Base-by-base conservation (phyloP, 2,797 vertebrate species). In the Rhabdomys pumilio region DNA sequence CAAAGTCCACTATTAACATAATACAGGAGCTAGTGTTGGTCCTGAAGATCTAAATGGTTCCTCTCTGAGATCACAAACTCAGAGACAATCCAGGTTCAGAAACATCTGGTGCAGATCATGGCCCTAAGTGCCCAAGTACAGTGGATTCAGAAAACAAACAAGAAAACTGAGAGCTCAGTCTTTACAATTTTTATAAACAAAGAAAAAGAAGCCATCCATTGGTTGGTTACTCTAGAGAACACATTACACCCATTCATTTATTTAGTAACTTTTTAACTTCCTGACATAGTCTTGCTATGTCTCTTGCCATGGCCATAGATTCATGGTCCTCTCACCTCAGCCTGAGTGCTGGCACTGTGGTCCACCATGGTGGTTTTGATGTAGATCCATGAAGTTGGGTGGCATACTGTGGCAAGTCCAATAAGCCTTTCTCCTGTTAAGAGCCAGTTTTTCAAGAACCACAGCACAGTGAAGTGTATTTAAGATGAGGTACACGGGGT, bases 381-480 rank as follows among this genome's bases (percentile, higher is more conserved):
- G n/a, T 14, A 90, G 72, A 65, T 57, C 38, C 2, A 12, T 65
- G 89, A 86, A n/a, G 41, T 50, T 65, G 20, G 29, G 34, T 63
- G 8, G 2, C 44, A 22, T n/a, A 24, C 63, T 93, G 47, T 90
- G 34, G 15, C 80, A 53, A 92, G 20, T 93, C 82, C 79, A 47
- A 61, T 67, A 84, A 44, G 1, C n/a, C 85, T 80, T 31, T 87
- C 86, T 12, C 12, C 50, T 13, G 31, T 69, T 10, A 8, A 79
- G 38, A 94, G 38, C 59, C 83, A 29, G 53, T 91, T 89, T 97
- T 87, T 50, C 12, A 84, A 84, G 94, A 92, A 84, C 76, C 55
- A 81, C 20, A 47, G 53, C 82, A 38, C 19, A 67, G 1, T 81
- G 55, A 72, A 83, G 55, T 75, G 3, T 22, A 38, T 57, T 96